phyloP scores from a whole-genome alignment of 2,888 invertebrate species.

The Lacanobia wlatinum region DNA sequence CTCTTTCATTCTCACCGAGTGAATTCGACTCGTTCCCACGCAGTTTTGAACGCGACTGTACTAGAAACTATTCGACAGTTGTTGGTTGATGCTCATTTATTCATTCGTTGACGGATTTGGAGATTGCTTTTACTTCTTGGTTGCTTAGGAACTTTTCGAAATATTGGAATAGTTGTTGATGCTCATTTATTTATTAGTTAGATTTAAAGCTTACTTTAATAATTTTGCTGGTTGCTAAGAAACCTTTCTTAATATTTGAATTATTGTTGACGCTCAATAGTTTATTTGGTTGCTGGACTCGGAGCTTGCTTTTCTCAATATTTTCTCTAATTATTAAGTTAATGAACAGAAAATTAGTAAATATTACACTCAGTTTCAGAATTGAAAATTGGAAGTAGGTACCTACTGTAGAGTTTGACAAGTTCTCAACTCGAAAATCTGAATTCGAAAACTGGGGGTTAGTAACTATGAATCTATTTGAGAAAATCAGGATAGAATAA shows the following conservation, averaged over 20 bases:
- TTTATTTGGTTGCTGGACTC: too few species aligned
- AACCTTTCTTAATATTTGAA: neutral
- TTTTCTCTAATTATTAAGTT: neutral
- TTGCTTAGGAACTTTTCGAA: neutral
- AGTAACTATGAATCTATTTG: neutral
- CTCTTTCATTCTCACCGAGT: conserved; percentile 83
- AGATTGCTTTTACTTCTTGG: neutral
- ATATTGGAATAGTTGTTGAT: neutral
- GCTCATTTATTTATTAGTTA: too few species aligned
- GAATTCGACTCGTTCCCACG: conserved; percentile 82
- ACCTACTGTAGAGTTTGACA: too few species aligned
- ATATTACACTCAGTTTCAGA: neutral
- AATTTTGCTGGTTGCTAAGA: neutral
- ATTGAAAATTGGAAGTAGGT: neutral
- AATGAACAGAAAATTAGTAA: neutral
- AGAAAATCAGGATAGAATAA: neutral
- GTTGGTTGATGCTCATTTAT: conserved; percentile 53
- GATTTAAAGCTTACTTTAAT: too few species aligned
- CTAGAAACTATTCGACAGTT: conserved; percentile 59
- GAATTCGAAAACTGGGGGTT: neutral
- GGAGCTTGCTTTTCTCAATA: neutral
- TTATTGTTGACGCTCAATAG: too few species aligned
- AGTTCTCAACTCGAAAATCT: neutral
- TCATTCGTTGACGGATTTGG: conserved; percentile 36
- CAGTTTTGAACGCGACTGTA: conserved; percentile 77